Base-by-base conservation (phyloP, 2,888 invertebrate genomes). In the Monoplex corrugatus region DNA sequence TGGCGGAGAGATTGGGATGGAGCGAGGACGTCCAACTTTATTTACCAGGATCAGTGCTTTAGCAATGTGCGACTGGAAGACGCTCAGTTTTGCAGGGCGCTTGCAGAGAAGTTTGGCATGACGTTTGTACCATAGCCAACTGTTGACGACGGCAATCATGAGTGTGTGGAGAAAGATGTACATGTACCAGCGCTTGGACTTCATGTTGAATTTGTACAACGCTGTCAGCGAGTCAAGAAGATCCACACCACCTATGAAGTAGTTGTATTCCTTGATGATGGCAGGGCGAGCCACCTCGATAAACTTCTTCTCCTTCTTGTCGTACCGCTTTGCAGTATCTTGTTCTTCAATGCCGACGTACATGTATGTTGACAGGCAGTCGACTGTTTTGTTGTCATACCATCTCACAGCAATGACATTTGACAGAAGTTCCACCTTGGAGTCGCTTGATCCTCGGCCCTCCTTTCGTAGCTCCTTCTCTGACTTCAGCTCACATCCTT, bases 331-430 rank as follows among this genome's bases (percentile, higher is more conserved):
- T 35, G 75, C 75, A n/a, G n/a, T 57, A 57, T 13, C 57, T 57
- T 57, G 23, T 32, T 38, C 43, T n/a, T 68, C 87, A 28, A 68
- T 80, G 28, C 19, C 35, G 16, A 68, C 75, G 19, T 89, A 90
- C 57, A 91, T 88, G 50, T 68, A 91, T 13, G 90, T 90, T 8
- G 92, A 92, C 23, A 91, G 23, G 19, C 90, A 35, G 75, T 75
- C 75, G 13, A 75, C 75, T 43, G 86, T 90, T 88, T 89, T 89
- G 44, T 92, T 93, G 89, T 92, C 92, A 89, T 86, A 91, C 92
- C 92, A 92, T 32, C 92, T 63, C 23, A 92, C 88, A 35, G 89
- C 90, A 2, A 89, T 57, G 19, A 90, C 32, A n/a, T 89, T 88
- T 8, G 86, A 89, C 45, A 57, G 87, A 88, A 68, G 83, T 87